phyloP scores from a whole-genome alignment of 2,888 invertebrate species.

The Athrips mouffetella region DNA sequence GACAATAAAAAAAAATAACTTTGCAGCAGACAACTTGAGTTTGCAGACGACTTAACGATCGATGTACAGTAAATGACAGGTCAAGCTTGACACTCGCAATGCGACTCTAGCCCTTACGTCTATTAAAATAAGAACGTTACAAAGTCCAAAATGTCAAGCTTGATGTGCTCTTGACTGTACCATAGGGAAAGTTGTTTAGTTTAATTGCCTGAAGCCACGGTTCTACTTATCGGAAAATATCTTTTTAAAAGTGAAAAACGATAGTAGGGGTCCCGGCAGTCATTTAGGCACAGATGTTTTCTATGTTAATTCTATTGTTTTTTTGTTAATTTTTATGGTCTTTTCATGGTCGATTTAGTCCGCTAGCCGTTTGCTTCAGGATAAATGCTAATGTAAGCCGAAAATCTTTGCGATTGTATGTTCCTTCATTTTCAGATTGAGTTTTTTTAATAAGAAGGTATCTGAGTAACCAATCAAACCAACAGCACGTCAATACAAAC shows the following conservation, averaged over 20 bases:
- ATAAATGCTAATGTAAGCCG: conserved; percentile 63
- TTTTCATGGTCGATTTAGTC: conserved; percentile 73
- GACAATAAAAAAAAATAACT: too few relatives aligned
- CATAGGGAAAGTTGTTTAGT: neutral
- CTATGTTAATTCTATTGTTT: conserved; percentile 78
- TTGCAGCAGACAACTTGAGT: too few relatives aligned
- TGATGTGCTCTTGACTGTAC: too few relatives aligned
- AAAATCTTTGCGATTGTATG: conserved; percentile 45
- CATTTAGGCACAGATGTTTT: conserved; percentile 72
- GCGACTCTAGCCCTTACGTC: too few relatives aligned
- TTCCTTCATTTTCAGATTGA: conserved; percentile 26
- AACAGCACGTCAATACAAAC: too few relatives aligned
- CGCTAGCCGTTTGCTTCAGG: conserved; percentile 60
- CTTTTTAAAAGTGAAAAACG: conserved; percentile 6
- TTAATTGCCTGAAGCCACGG: neutral
- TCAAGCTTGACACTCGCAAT: too few relatives aligned
- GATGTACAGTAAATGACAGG: too few relatives aligned
- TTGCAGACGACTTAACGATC: too few relatives aligned
- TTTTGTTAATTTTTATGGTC: conserved; percentile 77
- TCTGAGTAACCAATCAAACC: neutral
- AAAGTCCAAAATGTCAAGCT: too few relatives aligned
- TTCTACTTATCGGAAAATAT: neutral
- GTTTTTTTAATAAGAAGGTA: conserved; percentile 10
- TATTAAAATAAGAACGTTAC: too few relatives aligned
- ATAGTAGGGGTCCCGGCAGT: conserved; percentile 45